Percentiles rank a stretch among this genome's conserved stretches.
These are phyloP conservation scores for Stichodactyla mertensii DNA, from an alignment of 64 coral and sea anemone genomes.

Conservation along the genomic window DNA sequence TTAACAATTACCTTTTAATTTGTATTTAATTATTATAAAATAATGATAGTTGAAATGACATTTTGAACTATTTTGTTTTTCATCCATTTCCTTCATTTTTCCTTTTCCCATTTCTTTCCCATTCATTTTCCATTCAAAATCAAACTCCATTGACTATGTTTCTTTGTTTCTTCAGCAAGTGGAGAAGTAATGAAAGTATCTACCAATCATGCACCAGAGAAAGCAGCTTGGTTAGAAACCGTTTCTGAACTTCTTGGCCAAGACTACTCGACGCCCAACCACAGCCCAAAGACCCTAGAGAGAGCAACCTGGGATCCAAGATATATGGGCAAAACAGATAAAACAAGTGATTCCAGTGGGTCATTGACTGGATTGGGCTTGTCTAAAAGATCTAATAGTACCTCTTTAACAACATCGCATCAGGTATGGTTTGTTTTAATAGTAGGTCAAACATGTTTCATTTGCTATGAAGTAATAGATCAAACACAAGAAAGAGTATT, in stretches of 20 bases:
- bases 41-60: background rate
- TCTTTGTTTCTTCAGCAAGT: constrained; percentile 34
- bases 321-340: constrained; percentile 51
- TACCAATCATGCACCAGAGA: constrained; percentile 84
- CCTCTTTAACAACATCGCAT: constrained; percentile 54
- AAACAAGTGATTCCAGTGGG: constrained; percentile 63
- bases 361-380: constrained; percentile 63
- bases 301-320: constrained; percentile 64
- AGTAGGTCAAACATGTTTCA: constrained; percentile 1
- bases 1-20: background rate
- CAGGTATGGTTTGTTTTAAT: constrained; percentile 17
- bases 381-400: constrained; percentile 61
- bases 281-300: constrained; percentile 20
- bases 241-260: constrained; percentile 44
- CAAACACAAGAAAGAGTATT: too few species aligned
- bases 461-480: too few species aligned
- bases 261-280: background rate
- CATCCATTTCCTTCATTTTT: background rate
- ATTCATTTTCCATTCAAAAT: background rate
- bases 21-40: background rate
- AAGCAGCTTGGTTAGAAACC: constrained; percentile 84
- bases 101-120: constrained; percentile 12
- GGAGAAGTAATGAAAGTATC: constrained; percentile 84
- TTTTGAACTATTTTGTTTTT: background rate
- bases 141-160: background rate